phyloP scores from a whole-genome alignment of 2,797 vertebrate species.

The Arvicola amphibius region DNA sequence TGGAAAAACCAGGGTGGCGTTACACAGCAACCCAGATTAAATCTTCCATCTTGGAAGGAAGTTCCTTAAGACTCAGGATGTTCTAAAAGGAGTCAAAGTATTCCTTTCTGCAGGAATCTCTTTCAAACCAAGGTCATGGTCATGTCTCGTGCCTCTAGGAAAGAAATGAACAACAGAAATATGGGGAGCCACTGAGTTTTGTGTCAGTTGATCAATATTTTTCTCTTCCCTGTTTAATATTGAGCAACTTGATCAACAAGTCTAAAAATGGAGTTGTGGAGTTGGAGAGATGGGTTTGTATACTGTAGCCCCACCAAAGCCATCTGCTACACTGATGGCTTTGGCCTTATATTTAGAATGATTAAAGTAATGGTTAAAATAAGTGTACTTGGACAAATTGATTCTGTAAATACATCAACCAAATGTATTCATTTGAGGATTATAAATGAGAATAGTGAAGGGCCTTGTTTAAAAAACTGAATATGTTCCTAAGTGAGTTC shows the following conservation, averaged over 20 bases:
- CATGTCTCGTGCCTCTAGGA: background rate
- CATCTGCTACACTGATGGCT: slow-evolving; percentile 31
- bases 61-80: background rate
- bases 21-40: background rate
- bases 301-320: background rate
- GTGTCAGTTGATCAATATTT: background rate
- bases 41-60: background rate
- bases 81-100: background rate
- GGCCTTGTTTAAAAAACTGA: background rate
- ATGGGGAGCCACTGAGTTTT: background rate
- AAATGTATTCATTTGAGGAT: slow-evolving; percentile 15
- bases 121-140: background rate
- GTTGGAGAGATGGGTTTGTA: background rate
- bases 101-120: background rate
- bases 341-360: slow-evolving; percentile 48
- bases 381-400: slow-evolving; percentile 38
- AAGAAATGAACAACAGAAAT: background rate
- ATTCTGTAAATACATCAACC: slow-evolving; percentile 36
- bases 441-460: background rate
- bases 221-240: background rate
- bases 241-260: background rate
- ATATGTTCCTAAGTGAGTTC: background rate
- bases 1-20: background rate
- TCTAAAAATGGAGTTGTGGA: background rate
- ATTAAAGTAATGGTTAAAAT: slow-evolving; percentile 46